Percentiles rank a stretch among this genome's conserved stretches.
These are phyloP conservation scores for Arrhamphus sclerolepis DNA, from an alignment of 2,797 vertebrate species.

Conservation along the genomic window DNA sequence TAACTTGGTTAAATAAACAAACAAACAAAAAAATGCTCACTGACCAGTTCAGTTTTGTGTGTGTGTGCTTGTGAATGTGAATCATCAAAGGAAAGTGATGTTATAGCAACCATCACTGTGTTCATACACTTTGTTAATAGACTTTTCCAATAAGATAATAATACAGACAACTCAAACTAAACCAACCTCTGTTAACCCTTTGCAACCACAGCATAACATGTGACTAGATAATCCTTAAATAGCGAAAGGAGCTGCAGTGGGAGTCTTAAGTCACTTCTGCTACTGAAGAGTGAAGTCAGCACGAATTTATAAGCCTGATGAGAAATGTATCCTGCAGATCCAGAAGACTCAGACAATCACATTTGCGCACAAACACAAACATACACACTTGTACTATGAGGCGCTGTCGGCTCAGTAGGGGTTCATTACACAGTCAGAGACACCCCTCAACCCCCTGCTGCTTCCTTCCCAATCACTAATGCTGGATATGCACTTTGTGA, in stretches of 20 bases:
- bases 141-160: too few species aligned
- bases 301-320: conserved; percentile 6
- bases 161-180: too few species aligned
- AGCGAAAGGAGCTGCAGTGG: neutral
- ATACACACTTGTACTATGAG: conserved; percentile 11
- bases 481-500: conserved; percentile 49
- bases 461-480: conserved; percentile 37
- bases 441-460: conserved; percentile 43
- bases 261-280: neutral
- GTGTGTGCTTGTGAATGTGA: too few species aligned
- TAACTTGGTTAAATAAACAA: too few species aligned
- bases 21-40: too few species aligned
- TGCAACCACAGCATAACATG: too few species aligned
- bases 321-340: conserved; percentile 20
- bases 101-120: too few species aligned
- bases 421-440: conserved; percentile 43
- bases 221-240: neutral
- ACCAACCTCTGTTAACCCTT: too few species aligned
- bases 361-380: conserved; percentile 5
- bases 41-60: too few species aligned
- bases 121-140: too few species aligned
- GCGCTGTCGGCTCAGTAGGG: conserved; percentile 44
- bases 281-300: conserved; percentile 9
- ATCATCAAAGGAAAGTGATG: too few species aligned
- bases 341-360: conserved; percentile 11